These are phyloP conservation scores for Rhagonycha lutea DNA, from an alignment of 2,888 invertebrate species.

Conservation along the genomic window DNA sequence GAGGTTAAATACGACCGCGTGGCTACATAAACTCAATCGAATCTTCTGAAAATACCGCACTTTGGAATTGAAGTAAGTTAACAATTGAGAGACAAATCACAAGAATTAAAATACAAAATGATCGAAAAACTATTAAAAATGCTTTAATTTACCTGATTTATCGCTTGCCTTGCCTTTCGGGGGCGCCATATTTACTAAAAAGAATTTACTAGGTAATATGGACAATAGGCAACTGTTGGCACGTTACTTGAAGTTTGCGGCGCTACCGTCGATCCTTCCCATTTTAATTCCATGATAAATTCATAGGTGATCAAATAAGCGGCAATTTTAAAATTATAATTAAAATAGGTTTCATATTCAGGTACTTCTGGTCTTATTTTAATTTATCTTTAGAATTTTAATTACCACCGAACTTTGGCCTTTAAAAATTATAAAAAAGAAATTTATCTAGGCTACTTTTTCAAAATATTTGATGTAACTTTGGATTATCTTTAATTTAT, in stretches of 20 bases:
- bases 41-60: not conserved
- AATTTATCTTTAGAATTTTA: too few relatives aligned
- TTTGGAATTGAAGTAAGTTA: not conserved
- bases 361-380: too few relatives aligned
- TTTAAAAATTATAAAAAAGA: too few relatives aligned
- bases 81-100: not conserved
- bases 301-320: not conserved
- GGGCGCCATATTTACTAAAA: slow-evolving; percentile 75
- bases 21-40: not conserved
- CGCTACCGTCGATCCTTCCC: not conserved
- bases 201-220: slow-evolving; percentile 34
- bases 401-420: too few relatives aligned
- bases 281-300: slow-evolving; percentile 8
- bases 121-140: not conserved
- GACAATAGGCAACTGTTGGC: slow-evolving; percentile 6
- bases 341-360: too few relatives aligned
- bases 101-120: not conserved
- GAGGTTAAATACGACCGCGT: not conserved
- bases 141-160: slow-evolving; percentile 72
- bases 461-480: too few relatives aligned
- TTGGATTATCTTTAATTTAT: too few relatives aligned
- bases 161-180: slow-evolving; percentile 79
- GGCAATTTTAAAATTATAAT: not conserved
- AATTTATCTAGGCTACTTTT: too few relatives aligned
- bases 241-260: not conserved